These are phyloP conservation scores for Bruchidius siliquastri DNA, from an alignment of 2,888 invertebrate genomes.

Conservation along the genomic window DNA sequence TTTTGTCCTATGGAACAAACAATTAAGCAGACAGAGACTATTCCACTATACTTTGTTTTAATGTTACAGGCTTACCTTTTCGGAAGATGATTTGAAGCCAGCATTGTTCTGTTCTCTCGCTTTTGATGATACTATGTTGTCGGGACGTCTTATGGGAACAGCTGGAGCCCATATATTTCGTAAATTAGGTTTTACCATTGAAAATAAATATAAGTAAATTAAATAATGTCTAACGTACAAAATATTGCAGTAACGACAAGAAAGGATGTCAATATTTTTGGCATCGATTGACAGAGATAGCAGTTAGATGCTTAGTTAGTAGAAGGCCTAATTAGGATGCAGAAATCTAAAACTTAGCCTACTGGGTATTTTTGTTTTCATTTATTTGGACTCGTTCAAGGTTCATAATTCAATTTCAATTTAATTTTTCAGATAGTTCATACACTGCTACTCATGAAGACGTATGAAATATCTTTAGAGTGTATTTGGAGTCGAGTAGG, in stretches of 20 bases:
- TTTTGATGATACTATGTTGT: not conserved
- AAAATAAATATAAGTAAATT: not conserved
- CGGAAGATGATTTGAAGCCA: not conserved
- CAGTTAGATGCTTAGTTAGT: too few relatives aligned
- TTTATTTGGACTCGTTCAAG: too few relatives aligned
- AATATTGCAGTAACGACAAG: not conserved
- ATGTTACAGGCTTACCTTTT: not conserved
- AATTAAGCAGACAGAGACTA: too few relatives aligned
- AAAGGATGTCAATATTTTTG: not conserved
- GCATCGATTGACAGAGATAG: not conserved
- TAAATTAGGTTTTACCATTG: not conserved
- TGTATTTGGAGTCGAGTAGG: too few relatives aligned
- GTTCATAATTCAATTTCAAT: too few relatives aligned
- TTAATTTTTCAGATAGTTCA: too few relatives aligned
- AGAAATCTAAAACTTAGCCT: too few relatives aligned
- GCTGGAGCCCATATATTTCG: not conserved
- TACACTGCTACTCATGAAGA: too few relatives aligned
- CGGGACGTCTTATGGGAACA: not conserved
- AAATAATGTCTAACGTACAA: not conserved
- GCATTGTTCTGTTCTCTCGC: not conserved
- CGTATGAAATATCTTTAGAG: too few relatives aligned
- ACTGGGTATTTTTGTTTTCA: too few relatives aligned
- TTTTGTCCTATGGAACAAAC: constrained; percentile 24
- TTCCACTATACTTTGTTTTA: too few relatives aligned
- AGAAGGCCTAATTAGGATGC: too few relatives aligned